Evolutionary conservation across 1,140 invertebrate genomes (phyloP).

Genomic region (Cepaea nemoralis): DNA sequence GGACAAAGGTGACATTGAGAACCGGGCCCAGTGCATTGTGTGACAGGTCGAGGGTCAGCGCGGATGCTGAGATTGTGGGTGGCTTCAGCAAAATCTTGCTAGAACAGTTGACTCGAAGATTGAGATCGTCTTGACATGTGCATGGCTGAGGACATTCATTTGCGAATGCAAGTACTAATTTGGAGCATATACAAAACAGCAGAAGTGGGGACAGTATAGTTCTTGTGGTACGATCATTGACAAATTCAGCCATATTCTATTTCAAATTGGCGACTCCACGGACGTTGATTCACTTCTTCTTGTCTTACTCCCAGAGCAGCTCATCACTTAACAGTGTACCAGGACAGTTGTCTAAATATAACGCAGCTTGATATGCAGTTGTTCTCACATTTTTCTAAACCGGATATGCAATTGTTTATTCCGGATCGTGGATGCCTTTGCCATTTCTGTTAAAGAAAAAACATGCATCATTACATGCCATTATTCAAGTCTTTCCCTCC

Average conservation of each 20-base stretch:
- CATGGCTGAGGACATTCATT: slow-evolving; percentile 25
- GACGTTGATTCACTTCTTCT: too few species aligned
- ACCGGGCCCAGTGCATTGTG: slow-evolving; percentile 53
- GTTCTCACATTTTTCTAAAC: too few species aligned
- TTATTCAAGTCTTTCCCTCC: too few species aligned
- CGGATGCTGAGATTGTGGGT: slow-evolving; percentile 31
- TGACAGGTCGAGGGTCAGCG: slow-evolving; percentile 45
- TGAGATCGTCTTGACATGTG: slow-evolving; percentile 16
- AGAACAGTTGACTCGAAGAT: slow-evolving; percentile 36
- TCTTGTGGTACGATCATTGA: background rate
- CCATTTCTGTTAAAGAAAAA: too few species aligned
- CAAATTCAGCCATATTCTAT: background rate
- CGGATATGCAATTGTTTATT: too few species aligned
- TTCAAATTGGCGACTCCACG: too few species aligned
- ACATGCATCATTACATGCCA: too few species aligned
- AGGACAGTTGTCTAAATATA: too few species aligned
- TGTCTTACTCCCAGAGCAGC: too few species aligned
- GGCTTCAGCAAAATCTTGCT: background rate
- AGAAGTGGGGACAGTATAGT: background rate
- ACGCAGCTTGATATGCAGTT: too few species aligned
- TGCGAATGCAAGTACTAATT: background rate
- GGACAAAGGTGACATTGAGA: slow-evolving; percentile 47
- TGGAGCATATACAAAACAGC: background rate
- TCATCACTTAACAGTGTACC: too few species aligned
- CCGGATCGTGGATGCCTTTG: too few species aligned